Base-by-base conservation (phyloP, 2,797 vertebrate genomes). In the Iguana delicatissima region DNA sequence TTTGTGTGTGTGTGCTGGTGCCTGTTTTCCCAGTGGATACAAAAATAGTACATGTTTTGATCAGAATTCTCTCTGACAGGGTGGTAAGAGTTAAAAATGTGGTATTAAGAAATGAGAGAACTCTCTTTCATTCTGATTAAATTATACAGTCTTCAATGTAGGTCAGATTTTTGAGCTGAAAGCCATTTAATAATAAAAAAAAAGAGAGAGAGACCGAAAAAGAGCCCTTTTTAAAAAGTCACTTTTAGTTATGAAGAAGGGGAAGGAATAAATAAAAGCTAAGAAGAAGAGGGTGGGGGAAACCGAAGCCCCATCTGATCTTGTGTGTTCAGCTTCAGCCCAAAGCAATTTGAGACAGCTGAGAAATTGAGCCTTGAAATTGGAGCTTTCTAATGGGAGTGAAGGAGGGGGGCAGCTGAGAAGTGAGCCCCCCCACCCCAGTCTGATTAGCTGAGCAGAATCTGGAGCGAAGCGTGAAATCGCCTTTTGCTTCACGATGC, bases 111-210 rank as follows among this genome's bases (percentile, higher is more conserved):
- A 87, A 83, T 1, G 59, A 79, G 74, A 57, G 89, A 35, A 62
- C 77, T 81, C 67, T 64, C 80, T 91, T 91, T 84, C 86, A 79
- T 84, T 64, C 80, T 84, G 90, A 88, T 91, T 91, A 91, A 91
- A 91, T 91, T 91, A 91, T 84, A 13, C 84, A 57, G 73, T 84
- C 85, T 87, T 88, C 90, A 87, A 91, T 88, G 90, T 91, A 91
- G 90, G 90, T 91, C 80, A 87, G 80, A 59, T 55, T 91, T 88
- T 77, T 84, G 86, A 88, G 82, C 86, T 24, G 35, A 81, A 52
- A 84, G 29, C 62, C 62, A 85, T 80, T 80, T 90, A 80, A 85
- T 91, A 89, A 84, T n/a, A 50, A 81, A 8, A 69, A 24, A 14
- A 9, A 1, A 2, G 13, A 59, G 76, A 22, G 7, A 52, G 22